These are phyloP conservation scores for Mesembrinibis cayennensis DNA, from an alignment of 2,113 vertebrate species.

Conservation along the genomic window DNA sequence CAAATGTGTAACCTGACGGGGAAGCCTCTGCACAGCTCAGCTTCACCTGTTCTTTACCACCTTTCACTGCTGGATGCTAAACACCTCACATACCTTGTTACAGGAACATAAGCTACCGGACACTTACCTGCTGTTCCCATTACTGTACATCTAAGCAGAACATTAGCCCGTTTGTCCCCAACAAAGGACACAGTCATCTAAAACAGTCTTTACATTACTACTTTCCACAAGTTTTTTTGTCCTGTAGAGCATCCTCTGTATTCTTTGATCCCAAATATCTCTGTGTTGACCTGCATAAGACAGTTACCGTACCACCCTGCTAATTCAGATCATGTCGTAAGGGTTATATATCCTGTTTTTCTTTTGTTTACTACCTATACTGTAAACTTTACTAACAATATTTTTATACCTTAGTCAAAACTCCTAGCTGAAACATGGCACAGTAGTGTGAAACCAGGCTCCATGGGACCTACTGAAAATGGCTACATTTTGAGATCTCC, in stretches of 20 bases:
- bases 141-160: neutral
- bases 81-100: neutral
- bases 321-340: neutral
- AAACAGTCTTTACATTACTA: neutral
- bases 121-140: neutral
- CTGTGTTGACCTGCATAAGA: neutral
- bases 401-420: neutral
- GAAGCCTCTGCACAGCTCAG: neutral
- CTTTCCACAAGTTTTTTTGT: neutral
- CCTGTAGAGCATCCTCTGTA: neutral
- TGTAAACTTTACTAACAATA: neutral
- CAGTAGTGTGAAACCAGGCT: fast-evolving
- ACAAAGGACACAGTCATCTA: neutral
- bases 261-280: neutral
- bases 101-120: neutral
- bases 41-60: neutral
- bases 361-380: neutral
- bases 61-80: neutral
- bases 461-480: neutral
- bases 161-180: neutral
- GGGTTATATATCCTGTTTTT: neutral
- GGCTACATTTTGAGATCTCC: neutral
- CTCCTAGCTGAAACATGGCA: neutral
- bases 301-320: neutral
- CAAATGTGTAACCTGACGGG: neutral